Evolutionary conservation across 2,888 invertebrate genomes (phyloP).

Genomic region (Melolontha melolontha): DNA sequence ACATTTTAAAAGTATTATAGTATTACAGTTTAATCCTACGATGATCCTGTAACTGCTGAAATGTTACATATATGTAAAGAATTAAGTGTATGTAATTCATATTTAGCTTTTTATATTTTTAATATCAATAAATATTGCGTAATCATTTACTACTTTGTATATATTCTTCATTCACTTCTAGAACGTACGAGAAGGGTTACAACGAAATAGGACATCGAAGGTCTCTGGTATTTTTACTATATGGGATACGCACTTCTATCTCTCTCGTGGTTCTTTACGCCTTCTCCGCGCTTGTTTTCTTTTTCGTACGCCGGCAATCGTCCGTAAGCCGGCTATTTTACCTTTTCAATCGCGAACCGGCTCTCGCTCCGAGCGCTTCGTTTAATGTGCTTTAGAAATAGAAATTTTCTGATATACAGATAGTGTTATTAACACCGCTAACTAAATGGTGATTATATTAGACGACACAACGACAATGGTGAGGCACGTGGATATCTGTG

Average conservation of each 20-base stretch:
- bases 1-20: too few relatives aligned
- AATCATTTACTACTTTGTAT: background rate
- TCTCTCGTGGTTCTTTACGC: conserved; percentile 14
- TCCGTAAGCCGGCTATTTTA: conserved; percentile 36
- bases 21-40: too few relatives aligned
- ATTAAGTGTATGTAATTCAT: too few relatives aligned
- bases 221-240: conserved; percentile 18
- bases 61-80: too few relatives aligned
- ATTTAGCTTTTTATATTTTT: too few relatives aligned
- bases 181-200: conserved; percentile 32
- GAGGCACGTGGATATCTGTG: conserved; percentile 64
- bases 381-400: background rate
- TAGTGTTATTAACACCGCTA: background rate
- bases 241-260: background rate
- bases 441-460: conserved; percentile 29
- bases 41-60: too few relatives aligned
- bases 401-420: too few relatives aligned
- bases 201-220: conserved; percentile 27
- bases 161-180: conserved; percentile 33
- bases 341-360: conserved; percentile 37
- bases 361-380: conserved; percentile 30
- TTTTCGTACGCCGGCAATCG: conserved; percentile 36
- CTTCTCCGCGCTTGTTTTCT: conserved; percentile 23
- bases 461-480: conserved; percentile 54
- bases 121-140: background rate